These are phyloP conservation scores for Apolygus lucorum DNA, from an alignment of 1,140 invertebrate species.

Conservation along the genomic window DNA sequence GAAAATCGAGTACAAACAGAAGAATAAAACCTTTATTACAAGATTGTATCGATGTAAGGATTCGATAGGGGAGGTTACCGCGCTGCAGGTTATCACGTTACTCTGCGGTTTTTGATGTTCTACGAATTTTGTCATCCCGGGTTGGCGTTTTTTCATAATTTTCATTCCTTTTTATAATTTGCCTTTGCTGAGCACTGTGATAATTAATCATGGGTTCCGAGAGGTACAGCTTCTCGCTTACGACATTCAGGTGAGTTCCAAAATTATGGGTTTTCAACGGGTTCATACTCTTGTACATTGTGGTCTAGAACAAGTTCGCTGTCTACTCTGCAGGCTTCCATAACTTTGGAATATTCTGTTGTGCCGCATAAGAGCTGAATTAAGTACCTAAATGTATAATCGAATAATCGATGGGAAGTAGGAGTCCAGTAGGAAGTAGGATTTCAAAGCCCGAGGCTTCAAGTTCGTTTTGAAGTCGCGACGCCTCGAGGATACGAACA, in stretches of 20 bases:
- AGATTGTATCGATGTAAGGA: no score
- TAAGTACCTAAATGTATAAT: neutral
- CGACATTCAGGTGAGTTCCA: slow-evolving; percentile 83
- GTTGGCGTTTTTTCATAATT: neutral
- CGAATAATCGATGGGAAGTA: no score
- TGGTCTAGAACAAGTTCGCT: neutral
- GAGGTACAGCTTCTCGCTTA: slow-evolving; percentile 95
- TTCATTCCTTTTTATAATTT: neutral
- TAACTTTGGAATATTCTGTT: neutral
- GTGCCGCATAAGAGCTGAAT: neutral
- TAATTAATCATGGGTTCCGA: slow-evolving; percentile 77
- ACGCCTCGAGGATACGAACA: no score
- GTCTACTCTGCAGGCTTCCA: neutral
- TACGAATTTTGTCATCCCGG: neutral
- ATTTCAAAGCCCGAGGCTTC: no score
- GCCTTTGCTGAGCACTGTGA: neutral
- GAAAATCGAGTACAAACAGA: no score
- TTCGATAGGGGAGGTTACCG: no score
- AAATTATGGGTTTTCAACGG: neutral
- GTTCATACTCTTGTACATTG: neutral
- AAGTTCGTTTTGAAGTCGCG: no score
- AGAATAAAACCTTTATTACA: no score
- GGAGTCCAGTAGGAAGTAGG: no score
- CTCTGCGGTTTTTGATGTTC: neutral
- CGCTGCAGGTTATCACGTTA: neutral